Evolutionary conservation across 2,888 invertebrate genomes (phyloP).

Genomic region (Cyrtodaria siliqua): DNA sequence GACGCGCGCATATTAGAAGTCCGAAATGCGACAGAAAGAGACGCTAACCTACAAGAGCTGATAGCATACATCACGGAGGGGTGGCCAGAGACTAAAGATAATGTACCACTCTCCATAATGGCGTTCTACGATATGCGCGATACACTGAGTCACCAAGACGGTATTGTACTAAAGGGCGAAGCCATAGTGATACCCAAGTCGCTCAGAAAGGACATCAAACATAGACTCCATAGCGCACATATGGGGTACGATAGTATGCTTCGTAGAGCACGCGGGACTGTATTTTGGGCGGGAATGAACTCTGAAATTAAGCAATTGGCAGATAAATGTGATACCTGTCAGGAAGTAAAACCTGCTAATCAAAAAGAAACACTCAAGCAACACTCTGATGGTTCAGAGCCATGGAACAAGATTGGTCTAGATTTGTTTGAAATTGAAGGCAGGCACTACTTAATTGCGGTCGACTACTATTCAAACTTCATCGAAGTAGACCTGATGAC

Average conservation of each 20-base stretch:
- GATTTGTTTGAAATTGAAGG: slow-evolving; percentile 37
- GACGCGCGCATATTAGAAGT: slow-evolving; percentile 22
- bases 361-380: slow-evolving; percentile 1
- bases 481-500: slow-evolving; percentile 26
- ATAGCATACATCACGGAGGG: slow-evolving; percentile 9
- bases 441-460: slow-evolving; percentile 38
- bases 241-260: slow-evolving; percentile 4
- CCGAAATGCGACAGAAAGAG: slow-evolving; percentile 16
- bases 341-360: neutral
- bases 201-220: slow-evolving; percentile 19
- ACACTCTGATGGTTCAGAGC: too few relatives aligned
- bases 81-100: slow-evolving; percentile 26
- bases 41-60: neutral
- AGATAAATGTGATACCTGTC: neutral
- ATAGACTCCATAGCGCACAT: slow-evolving; percentile 22
- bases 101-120: neutral
- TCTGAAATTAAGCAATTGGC: slow-evolving; percentile 11
- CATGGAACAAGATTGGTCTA: slow-evolving; percentile 31
- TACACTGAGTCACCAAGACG: slow-evolving; percentile 18
- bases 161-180: slow-evolving; percentile 24
- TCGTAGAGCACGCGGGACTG: slow-evolving; percentile 4
- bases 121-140: slow-evolving; percentile 33
- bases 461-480: slow-evolving; percentile 49
- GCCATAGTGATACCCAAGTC: slow-evolving; percentile 19
- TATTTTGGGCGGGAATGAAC: slow-evolving; percentile 23